Evolutionary conservation across 2,888 invertebrate species (phyloP).

Genomic region (Pediacus dermestoides): DNA sequence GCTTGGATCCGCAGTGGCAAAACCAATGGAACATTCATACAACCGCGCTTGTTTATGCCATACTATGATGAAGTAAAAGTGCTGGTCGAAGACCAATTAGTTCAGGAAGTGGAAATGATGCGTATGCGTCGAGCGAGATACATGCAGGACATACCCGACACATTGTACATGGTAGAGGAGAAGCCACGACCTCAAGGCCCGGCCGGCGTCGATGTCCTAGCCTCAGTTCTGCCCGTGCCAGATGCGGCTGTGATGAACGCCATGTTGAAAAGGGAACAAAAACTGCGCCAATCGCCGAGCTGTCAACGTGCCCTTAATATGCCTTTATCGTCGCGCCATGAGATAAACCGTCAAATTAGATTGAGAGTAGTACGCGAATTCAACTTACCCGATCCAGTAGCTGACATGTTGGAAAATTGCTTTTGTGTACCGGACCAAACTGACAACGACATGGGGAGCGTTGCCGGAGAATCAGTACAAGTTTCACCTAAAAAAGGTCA

Average conservation of each 20-base stretch:
- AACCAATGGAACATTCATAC: constrained; percentile 70
- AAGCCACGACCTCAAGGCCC: constrained; percentile 44
- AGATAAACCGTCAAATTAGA: constrained; percentile 74
- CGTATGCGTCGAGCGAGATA: constrained; percentile 54
- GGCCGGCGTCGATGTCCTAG: constrained; percentile 61
- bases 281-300: constrained; percentile 73
- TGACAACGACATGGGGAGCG: constrained; percentile 41
- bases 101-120: constrained; percentile 62
- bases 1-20: constrained; percentile 78
- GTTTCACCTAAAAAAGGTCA: constrained; percentile 47
- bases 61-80: constrained; percentile 94
- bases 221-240: constrained; percentile 69
- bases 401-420: constrained; percentile 67
- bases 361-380: constrained; percentile 90
- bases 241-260: constrained; percentile 71
- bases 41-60: constrained; percentile 89
- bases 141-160: constrained; percentile 85
- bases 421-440: constrained; percentile 43
- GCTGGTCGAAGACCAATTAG: constrained; percentile 77
- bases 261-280: constrained; percentile 82
- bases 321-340: constrained; percentile 71
- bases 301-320: constrained; percentile 75
- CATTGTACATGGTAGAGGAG: constrained; percentile 76
- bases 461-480: constrained; percentile 41
- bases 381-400: constrained; percentile 85